Evolutionary conservation across 2,113 vertebrate genomes (phyloP).

Genomic region (Carassius gibelio): DNA sequence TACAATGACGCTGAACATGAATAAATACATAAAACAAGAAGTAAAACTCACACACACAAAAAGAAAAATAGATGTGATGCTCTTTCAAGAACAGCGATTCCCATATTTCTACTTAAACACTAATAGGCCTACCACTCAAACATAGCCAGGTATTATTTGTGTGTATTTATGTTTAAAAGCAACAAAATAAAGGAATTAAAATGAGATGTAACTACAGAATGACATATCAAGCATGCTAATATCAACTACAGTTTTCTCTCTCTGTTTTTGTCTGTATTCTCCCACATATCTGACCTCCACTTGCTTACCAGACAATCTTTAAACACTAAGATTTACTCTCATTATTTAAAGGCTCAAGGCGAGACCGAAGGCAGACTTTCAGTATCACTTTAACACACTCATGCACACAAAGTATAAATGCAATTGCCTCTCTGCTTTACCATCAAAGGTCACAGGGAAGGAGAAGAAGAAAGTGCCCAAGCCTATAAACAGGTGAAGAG

Average conservation of each 20-base stretch:
- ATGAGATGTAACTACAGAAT: neutral
- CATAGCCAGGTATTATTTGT: neutral
- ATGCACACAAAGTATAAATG: constrained; percentile 23
- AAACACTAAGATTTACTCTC: constrained; percentile 19
- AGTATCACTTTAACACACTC: constrained; percentile 24
- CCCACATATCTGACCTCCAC: constrained; percentile 36
- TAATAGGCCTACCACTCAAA: no score
- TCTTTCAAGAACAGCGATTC: no score
- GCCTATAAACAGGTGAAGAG: neutral
- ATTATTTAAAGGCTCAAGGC: constrained; percentile 16
- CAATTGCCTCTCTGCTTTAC: constrained; percentile 29
- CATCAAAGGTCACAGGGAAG: neutral
- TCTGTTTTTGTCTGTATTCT: constrained; percentile 3
- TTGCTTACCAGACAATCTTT: constrained; percentile 52
- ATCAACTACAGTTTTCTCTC: neutral
- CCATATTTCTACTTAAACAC: no score
- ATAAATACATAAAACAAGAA: no score
- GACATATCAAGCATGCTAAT: neutral
- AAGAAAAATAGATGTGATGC: no score
- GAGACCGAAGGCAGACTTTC: neutral
- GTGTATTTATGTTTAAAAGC: neutral
- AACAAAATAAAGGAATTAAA: neutral
- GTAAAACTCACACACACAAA: no score
- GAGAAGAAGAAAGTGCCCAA: neutral
- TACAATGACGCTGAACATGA: no score